These are phyloP conservation scores for Neuroterus valhalla DNA, from an alignment of 1,140 invertebrate genomes.

Conservation along the genomic window DNA sequence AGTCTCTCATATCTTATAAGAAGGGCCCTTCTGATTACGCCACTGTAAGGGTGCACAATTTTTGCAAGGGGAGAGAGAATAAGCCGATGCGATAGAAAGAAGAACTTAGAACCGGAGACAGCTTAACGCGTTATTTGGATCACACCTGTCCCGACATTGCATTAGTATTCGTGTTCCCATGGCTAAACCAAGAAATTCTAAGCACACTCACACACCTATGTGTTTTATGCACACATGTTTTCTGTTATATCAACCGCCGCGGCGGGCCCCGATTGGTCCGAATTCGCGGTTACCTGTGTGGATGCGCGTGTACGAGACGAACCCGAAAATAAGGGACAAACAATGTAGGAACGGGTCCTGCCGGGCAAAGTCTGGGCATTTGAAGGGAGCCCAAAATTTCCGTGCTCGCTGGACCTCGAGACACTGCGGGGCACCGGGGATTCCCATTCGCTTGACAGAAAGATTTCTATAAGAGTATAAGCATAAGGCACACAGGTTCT, in stretches of 20 bases:
- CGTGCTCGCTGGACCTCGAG: not conserved
- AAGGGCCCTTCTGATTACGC: conserved; percentile 19
- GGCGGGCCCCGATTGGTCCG: not conserved
- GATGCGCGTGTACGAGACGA: conserved; percentile 42
- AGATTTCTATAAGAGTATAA: no score
- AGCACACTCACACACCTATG: not conserved
- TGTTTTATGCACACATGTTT: no score
- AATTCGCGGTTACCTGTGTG: not conserved
- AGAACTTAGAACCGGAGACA: conserved; percentile 38
- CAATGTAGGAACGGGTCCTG: conserved; percentile 58
- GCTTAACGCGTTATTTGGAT: conserved; percentile 53
- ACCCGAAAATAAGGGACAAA: conserved; percentile 56
- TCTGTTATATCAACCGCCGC: no score
- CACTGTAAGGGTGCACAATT: conserved; percentile 11
- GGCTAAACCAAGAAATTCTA: conserved; percentile 9
- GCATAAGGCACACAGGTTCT: conserved; percentile 13
- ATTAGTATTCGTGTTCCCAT: conserved; percentile 45
- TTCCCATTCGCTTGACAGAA: not conserved
- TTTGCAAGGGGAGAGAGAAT: conserved; percentile 8
- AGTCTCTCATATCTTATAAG: not conserved
- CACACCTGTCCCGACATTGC: conserved; percentile 59
- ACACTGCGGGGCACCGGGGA: conserved; percentile 7
- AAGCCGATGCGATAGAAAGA: conserved; percentile 17
- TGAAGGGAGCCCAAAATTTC: conserved; percentile 19
- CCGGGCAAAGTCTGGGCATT: conserved; percentile 25